Base-by-base conservation (phyloP, 2,113 vertebrate species). In the Stigmatopora argus region DNA sequence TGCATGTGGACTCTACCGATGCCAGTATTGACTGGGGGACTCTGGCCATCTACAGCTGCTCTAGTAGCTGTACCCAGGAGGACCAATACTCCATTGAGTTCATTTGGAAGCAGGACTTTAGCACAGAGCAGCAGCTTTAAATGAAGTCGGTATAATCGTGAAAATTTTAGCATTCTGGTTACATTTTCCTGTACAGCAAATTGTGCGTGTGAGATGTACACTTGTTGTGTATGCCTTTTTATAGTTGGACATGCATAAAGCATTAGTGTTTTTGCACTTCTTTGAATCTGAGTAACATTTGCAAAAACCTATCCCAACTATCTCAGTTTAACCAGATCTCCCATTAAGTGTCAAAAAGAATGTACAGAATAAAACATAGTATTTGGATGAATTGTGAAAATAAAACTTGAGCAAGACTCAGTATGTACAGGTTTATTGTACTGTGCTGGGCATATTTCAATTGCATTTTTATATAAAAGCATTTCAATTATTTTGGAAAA, bases 21-120 rank as follows among this genome's bases (percentile, higher is more conserved):
- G 90, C 83, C 61, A 97, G 96, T 63, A 90, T 99, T 14, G 96
- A 99, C 85, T 99, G 97, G 96, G 97, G 97, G 1, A 91, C 91
- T 0, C 78, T 98, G 71, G 90, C 82, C 0, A 45, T 97, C 69
- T 99, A 93, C 79, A 95, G 94, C 0, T 99, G 97, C 65, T 88
- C 91, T 2, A 80, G 84, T 26, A 99, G 83, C 90, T 99, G 97
- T 4, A 71, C 88, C 6, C 70, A 83, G 47, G 92, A 72, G 19
- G 74, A 67, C 0, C 62, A 87, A 46, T 99, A 99, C 72, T 74
- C 73, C 18, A 78, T 90, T 0, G 97, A 99, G 69, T 95, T 96
- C 79, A 84, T 98, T 45, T 99, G 97, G 96, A 97, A 96, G 71
- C 97, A 99, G 64, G 95, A 99, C 80, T 80, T 97, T 74, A 77